Evolutionary conservation across 2,113 vertebrate species (phyloP), one percentile per base, ranked within the genome.

Genomic region (Anarrhichthys ocellatus): DNA sequence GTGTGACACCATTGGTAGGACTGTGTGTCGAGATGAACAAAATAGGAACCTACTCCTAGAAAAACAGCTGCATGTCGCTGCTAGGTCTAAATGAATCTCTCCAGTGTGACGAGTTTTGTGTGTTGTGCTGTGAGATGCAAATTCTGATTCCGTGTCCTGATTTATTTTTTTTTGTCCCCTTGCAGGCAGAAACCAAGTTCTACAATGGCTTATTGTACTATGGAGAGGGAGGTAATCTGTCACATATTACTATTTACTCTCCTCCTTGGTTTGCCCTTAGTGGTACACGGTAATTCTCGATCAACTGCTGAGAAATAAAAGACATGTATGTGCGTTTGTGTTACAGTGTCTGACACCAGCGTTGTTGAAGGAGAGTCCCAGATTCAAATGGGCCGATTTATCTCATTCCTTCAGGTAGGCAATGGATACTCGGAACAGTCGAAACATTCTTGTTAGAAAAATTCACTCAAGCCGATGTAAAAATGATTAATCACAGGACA

Each of bases 141-240:
- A 68, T 76, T 20, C 5, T 56, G 0, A 58, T 58, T 29, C 34
- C 58, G 13, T 24, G 0, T 3, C 24, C 11, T 40, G 34, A 3
- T 0, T 66, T 70, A 32, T 7, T n/a, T 27, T 27, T 29, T 29
- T 29, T 29, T 75, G 2, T 67, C 32, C 70, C 84, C 66, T 85
- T 91, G 78, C 89, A 99, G 98, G 98, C 98, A 81, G 98, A 99
- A 96, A 97, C 95, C 58, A 99, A 97, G 87, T 99, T 99, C 95
- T 99, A 99, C 93, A 99, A 97, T 92, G 98, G 98, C 66, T 96
- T 99, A 58, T 94, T 99, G 92, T 99, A 97, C 92, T 99, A 99
- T 85, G 98, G 98, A 90, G 98, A 99, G 95, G 98, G 98, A 96
- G 97, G 98, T 99, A 92, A 90, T 58, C 2, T 5, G 10, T 24